Percentiles rank a stretch among this genome's conserved stretches.
Evolutionary conservation across 2,797 vertebrate species (phyloP).

Genomic region (Sparidentex hasta): DNA sequence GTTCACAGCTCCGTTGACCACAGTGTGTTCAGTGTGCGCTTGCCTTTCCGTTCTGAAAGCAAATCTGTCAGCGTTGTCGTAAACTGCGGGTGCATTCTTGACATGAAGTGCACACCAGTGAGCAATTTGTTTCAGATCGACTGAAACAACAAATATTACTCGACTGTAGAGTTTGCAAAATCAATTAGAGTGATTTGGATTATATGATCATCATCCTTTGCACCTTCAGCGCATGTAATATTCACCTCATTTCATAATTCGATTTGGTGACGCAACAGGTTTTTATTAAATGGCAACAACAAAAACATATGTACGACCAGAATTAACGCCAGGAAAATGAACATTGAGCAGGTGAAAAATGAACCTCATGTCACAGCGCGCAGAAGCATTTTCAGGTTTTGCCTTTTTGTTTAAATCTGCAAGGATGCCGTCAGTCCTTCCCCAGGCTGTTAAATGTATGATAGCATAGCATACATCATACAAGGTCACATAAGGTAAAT

Average conservation of each 20-base stretch:
- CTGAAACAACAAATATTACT: not conserved
- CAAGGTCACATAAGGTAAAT: not conserved
- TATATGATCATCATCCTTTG: not conserved
- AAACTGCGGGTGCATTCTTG: conserved; percentile 5
- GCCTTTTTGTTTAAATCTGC: not conserved
- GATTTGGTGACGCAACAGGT: not conserved
- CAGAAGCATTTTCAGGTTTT: not conserved
- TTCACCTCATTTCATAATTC: not conserved
- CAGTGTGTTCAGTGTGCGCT: conserved; percentile 33
- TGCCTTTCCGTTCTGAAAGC: conserved; percentile 66
- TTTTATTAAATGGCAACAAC: not conserved
- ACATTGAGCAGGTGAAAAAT: not conserved
- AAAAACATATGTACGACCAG: not conserved
- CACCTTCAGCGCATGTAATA: not conserved
- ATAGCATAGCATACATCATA: not conserved
- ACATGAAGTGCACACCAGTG: not conserved
- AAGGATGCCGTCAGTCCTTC: not conserved
- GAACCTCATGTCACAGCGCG: not conserved
- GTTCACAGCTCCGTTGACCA: conserved; percentile 59
- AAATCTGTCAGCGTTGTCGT: not conserved
- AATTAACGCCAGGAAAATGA: not conserved
- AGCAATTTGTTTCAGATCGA: not conserved
- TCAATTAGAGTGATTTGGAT: not conserved
- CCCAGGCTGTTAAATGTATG: not conserved
- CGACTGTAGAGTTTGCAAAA: not conserved